Evolutionary conservation across 1,140 invertebrate species (phyloP).

Genomic region (Parapsyche elsis): DNA sequence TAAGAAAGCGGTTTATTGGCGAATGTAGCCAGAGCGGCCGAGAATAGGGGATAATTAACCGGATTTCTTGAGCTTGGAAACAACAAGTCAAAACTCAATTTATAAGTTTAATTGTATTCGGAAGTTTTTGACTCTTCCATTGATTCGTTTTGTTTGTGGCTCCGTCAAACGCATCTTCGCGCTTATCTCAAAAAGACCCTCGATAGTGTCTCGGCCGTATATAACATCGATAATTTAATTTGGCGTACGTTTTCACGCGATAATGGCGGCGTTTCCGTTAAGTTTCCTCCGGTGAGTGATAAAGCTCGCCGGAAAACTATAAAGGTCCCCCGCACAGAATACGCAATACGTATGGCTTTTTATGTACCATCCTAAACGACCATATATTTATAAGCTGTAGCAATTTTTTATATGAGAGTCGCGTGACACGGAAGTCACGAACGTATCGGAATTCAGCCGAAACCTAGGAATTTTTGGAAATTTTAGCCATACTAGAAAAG

Average conservation of each 20-base stretch:
- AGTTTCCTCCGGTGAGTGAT: not conserved
- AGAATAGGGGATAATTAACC: slow-evolving; percentile 43
- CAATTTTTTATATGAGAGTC: slow-evolving; percentile 23
- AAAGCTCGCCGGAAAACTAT: slow-evolving; percentile 20
- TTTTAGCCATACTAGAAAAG: slow-evolving; percentile 16
- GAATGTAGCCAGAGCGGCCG: not conserved
- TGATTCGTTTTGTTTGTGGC: slow-evolving; percentile 21
- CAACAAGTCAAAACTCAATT: slow-evolving; percentile 50
- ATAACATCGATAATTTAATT: no score
- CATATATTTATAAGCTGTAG: slow-evolving; percentile 34
- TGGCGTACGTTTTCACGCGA: not conserved
- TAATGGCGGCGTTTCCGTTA: slow-evolving; percentile 14
- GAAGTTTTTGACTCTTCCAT: slow-evolving; percentile 28
- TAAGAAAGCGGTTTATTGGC: not conserved
- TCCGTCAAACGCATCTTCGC: slow-evolving; percentile 27
- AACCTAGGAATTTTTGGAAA: slow-evolving; percentile 10
- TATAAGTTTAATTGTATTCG: slow-evolving; percentile 49
- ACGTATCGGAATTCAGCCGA: slow-evolving; percentile 27
- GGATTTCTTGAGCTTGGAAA: slow-evolving; percentile 29
- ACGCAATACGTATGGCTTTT: not conserved
- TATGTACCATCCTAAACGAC: slow-evolving; percentile 28
- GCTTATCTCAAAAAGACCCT: not conserved
- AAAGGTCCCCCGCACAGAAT: not conserved
- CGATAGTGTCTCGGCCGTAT: not conserved
- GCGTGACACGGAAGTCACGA: slow-evolving; percentile 40